Percentiles rank a stretch among this genome's conserved stretches.
These are phyloP conservation scores for Rhopilema esculentum DNA, from an alignment of 30 jellyfish, hydroid and myxozoan genomes.

Conservation along the genomic window DNA sequence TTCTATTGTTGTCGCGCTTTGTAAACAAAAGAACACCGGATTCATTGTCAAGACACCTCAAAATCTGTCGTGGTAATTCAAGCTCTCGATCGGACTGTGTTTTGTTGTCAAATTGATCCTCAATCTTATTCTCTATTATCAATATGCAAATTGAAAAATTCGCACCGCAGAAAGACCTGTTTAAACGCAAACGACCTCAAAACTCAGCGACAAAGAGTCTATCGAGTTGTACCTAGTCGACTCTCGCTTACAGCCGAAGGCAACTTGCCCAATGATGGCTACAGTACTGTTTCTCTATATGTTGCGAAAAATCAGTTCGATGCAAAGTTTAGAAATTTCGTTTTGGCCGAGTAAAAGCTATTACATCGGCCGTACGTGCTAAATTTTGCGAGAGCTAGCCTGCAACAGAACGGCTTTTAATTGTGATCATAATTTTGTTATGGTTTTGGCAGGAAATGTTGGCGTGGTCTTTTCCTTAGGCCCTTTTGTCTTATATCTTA, in stretches of 20 bases:
- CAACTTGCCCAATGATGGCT: no score
- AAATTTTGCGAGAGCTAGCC: not conserved
- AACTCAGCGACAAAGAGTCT: not conserved
- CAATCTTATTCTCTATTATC: slow-evolving; percentile 17
- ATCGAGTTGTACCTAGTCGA: not conserved
- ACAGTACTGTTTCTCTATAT: no score
- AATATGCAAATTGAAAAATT: slow-evolving; percentile 46
- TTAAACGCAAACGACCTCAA: not conserved
- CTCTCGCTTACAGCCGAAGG: no score
- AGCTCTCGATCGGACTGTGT: slow-evolving; percentile 30
- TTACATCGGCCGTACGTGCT: no score
- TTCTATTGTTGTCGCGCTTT: slow-evolving; percentile 25
- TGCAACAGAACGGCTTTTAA: not conserved
- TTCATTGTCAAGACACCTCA: slow-evolving; percentile 65
- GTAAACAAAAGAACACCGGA: slow-evolving; percentile 34
- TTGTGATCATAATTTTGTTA: not conserved
- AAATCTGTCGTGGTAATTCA: slow-evolving; percentile 56
- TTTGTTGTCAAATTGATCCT: slow-evolving; percentile 36
- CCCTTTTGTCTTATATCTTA: not conserved
- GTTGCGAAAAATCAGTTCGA: no score
- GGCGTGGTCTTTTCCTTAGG: not conserved
- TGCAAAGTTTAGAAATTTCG: no score
- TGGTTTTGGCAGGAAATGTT: not conserved
- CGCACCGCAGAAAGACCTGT: slow-evolving; percentile 45
- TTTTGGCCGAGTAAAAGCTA: no score